These are phyloP conservation scores for Amazona vittata DNA, from an alignment of 2,113 vertebrate genomes.

Conservation along the genomic window DNA sequence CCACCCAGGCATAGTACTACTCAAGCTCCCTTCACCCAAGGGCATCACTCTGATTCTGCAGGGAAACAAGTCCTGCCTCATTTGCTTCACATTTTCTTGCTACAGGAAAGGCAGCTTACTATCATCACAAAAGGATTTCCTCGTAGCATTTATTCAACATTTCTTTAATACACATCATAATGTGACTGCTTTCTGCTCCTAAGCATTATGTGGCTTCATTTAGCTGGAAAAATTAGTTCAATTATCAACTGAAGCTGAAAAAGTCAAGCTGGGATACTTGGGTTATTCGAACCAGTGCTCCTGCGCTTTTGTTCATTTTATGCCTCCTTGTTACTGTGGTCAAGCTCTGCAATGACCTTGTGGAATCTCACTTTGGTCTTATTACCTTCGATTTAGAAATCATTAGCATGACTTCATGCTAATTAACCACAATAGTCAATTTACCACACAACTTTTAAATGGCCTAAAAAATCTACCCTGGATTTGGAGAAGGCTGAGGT, in stretches of 20 bases:
- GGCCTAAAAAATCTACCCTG: background rate
- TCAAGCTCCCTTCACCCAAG: background rate
- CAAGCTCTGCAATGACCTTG: background rate
- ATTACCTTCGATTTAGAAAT: background rate
- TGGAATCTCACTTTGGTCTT: background rate
- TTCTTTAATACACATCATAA: background rate
- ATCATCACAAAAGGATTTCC: background rate
- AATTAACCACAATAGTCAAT: background rate
- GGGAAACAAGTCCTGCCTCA: background rate
- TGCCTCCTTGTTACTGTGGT: background rate
- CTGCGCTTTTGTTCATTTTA: background rate
- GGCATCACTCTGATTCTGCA: background rate
- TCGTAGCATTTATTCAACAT: background rate
- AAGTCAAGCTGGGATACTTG: background rate
- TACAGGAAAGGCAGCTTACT: background rate
- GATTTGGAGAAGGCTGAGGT: too few species aligned
- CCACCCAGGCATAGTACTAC: fast-evolving
- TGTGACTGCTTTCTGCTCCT: background rate
- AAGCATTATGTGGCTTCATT: background rate
- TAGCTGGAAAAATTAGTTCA: background rate
- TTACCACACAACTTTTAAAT: background rate
- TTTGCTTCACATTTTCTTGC: background rate
- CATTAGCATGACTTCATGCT: background rate
- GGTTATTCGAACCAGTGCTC: fast-evolving
- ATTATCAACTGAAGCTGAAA: background rate